Conservation (phyloP, 2,113 vertebrate genomes). For the Paedocypris sp. region DNA sequence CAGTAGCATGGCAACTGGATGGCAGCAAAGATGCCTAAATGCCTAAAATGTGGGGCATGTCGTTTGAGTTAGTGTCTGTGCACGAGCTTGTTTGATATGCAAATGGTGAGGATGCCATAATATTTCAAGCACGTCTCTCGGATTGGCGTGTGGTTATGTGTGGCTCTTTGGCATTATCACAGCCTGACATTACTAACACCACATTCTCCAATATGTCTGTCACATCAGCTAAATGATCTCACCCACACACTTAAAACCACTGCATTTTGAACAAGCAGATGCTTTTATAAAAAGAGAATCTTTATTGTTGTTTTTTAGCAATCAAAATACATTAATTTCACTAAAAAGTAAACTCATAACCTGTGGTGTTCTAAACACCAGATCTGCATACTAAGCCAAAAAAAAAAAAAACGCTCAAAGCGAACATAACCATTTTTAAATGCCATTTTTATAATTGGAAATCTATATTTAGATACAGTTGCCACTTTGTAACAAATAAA, state of each 20-base stretch:
- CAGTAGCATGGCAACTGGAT: constrained; percentile 18
- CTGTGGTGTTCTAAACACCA: too few relatives aligned
- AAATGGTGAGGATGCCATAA: background rate
- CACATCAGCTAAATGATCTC: constrained; percentile 4
- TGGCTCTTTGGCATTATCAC: background rate
- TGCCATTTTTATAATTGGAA: too few relatives aligned
- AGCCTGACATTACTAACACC: background rate
- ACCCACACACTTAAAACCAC: background rate
- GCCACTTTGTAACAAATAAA: too few relatives aligned
- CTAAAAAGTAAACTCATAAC: too few relatives aligned
- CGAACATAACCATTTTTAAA: too few relatives aligned
- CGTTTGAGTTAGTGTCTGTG: background rate
- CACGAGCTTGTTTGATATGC: background rate
- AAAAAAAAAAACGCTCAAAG: too few relatives aligned
- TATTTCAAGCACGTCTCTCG: background rate
- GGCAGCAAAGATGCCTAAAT: background rate
- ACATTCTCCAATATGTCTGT: constrained; percentile 1
- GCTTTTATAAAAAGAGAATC: too few relatives aligned
- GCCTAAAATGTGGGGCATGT: background rate
- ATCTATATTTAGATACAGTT: too few relatives aligned
- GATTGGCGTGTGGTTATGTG: background rate
- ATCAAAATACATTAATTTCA: too few relatives aligned
- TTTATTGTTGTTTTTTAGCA: too few relatives aligned
- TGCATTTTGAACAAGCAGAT: too few relatives aligned
- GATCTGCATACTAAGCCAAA: too few relatives aligned